A percentile compares a stretch with the other conserved stretches of the same genome.
phyloP scores from a whole-genome alignment of 2,888 invertebrate genomes.

The Lypha dubia region DNA sequence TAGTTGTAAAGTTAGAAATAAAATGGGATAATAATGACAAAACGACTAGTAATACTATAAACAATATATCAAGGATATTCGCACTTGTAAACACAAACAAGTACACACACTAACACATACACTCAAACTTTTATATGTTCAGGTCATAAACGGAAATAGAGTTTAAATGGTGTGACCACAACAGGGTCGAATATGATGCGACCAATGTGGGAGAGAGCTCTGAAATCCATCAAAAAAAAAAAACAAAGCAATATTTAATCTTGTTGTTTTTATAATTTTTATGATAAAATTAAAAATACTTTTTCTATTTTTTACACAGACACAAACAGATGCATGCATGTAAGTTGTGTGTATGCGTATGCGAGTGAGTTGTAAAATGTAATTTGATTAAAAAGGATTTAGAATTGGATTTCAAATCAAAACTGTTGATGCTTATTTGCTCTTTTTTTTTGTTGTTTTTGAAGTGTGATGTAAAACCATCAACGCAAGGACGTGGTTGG shows the following conservation, averaged over 20 bases:
- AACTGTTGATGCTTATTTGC: neutral
- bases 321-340: neutral
- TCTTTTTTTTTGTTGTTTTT: neutral
- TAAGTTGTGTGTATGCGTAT: neutral
- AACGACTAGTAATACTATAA: slow-evolving; percentile 9
- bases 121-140: slow-evolving; percentile 9
- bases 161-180: slow-evolving; percentile 41
- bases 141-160: slow-evolving; percentile 16
- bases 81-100: too few relatives aligned
- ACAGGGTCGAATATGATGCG: slow-evolving; percentile 25
- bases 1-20: slow-evolving; percentile 37
- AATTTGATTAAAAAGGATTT: slow-evolving; percentile 33
- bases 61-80: slow-evolving; percentile 26
- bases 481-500: neutral
- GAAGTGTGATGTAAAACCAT: neutral
- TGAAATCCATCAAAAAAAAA: slow-evolving; percentile 32
- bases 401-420: slow-evolving; percentile 21
- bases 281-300: slow-evolving; percentile 15
- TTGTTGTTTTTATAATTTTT: slow-evolving; percentile 22
- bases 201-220: slow-evolving; percentile 13
- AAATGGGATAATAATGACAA: slow-evolving; percentile 45
- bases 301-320: neutral
- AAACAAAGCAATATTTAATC: neutral
- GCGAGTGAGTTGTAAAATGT: neutral
- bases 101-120: neutral